Evolutionary conservation across 2,113 vertebrate genomes (phyloP).

Genomic region (Aspiorhynchus laticeps): DNA sequence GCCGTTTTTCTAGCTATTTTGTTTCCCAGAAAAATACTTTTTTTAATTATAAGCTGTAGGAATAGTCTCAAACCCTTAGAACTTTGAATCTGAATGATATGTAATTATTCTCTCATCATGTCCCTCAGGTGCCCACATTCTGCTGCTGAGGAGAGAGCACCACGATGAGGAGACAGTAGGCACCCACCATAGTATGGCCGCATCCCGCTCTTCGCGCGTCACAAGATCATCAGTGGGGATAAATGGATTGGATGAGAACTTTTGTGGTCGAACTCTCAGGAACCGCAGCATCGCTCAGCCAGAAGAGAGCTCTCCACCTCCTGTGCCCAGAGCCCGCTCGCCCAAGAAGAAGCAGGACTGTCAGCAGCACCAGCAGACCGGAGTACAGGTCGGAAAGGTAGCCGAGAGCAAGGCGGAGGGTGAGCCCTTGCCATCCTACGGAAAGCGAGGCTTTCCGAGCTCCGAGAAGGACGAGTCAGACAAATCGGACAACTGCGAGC

Average conservation of each 20-base stretch:
- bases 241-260: constrained; percentile 99
- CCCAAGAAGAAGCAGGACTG: constrained; percentile 86
- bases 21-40: no score
- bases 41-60: background rate
- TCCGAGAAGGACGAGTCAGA: constrained; percentile 87
- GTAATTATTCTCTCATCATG: constrained; percentile 68
- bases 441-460: constrained; percentile 87
- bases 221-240: constrained; percentile 99
- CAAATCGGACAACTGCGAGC: constrained; percentile 85
- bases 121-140: constrained; percentile 85
- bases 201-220: constrained; percentile 98
- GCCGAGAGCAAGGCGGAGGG: constrained; percentile 79
- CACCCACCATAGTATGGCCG: constrained; percentile 98
- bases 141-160: constrained; percentile 87
- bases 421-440: constrained; percentile 84
- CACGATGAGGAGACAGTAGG: constrained; percentile 95
- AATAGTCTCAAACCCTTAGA: background rate
- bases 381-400: constrained; percentile 78
- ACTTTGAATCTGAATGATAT: background rate
- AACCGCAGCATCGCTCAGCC: constrained; percentile 98
- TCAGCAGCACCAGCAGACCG: constrained; percentile 72
- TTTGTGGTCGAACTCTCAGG: constrained; percentile 98
- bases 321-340: constrained; percentile 89
- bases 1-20: background rate
- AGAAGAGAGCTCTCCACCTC: constrained; percentile 88